Evolutionary conservation across 2,888 invertebrate genomes (phyloP).

Genomic region (Torymus aiolomorphi): DNA sequence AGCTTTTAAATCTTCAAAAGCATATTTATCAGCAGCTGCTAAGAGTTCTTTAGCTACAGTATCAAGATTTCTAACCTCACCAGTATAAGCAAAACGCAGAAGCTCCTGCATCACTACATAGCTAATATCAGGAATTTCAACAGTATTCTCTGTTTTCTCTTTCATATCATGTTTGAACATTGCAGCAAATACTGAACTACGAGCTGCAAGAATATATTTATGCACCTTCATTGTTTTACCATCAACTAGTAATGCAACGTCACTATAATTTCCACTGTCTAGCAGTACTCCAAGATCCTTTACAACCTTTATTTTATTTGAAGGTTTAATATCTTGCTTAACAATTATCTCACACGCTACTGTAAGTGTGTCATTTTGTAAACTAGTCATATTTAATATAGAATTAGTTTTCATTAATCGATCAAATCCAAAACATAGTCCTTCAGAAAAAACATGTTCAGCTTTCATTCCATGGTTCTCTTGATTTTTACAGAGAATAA

Average conservation of each 20-base stretch:
- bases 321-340: not conserved
- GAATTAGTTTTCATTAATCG: not conserved
- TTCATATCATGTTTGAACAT: constrained; percentile 23
- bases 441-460: not conserved
- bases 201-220: constrained; percentile 1
- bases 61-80: constrained; percentile 24
- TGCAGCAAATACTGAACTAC: constrained; percentile 14
- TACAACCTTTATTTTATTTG: constrained; percentile 17
- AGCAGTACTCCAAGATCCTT: not conserved
- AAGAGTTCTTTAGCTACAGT: not conserved
- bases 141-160: constrained; percentile 4
- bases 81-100: constrained; percentile 7
- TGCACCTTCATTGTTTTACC: not conserved
- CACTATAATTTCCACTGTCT: constrained; percentile 1
- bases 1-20: constrained; percentile 50
- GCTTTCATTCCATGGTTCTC: not conserved
- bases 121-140: not conserved
- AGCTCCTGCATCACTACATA: not conserved
- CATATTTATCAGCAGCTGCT: constrained; percentile 17
- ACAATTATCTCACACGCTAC: not conserved
- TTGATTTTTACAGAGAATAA: not conserved
- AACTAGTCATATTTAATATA: not conserved
- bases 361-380: not conserved
- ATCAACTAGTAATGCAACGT: not conserved
- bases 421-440: not conserved